phyloP scores from a whole-genome alignment of 2,888 invertebrate species.

The Trissonchulus latispiculum region DNA sequence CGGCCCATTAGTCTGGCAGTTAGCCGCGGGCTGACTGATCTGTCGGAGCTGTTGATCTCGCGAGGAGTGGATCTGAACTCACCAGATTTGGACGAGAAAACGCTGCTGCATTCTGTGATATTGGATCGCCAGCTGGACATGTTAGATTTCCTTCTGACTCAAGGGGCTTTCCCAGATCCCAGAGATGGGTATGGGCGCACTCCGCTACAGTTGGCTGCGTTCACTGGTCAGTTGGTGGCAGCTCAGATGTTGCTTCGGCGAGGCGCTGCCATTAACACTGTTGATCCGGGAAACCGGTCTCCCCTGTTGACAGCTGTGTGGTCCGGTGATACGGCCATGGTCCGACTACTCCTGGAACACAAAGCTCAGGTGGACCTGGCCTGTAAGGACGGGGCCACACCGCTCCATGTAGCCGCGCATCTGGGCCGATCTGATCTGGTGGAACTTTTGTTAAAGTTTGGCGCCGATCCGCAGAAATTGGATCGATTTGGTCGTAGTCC shows the following conservation, averaged over 20 bases:
- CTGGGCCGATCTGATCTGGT: not conserved
- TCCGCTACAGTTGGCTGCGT: constrained; percentile 81
- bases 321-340: constrained; percentile 59
- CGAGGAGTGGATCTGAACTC: constrained; percentile 77
- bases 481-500: not conserved
- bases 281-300: constrained; percentile 34
- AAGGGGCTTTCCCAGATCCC: constrained; percentile 61
- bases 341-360: constrained; percentile 26
- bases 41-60: constrained; percentile 59
- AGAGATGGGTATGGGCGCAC: constrained; percentile 84
- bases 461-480: not conserved
- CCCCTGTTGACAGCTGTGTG: constrained; percentile 32
- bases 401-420: not conserved
- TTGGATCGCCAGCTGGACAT: constrained; percentile 57
- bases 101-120: constrained; percentile 79
- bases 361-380: constrained; percentile 27
- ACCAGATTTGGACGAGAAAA: constrained; percentile 79
- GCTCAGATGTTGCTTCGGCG: constrained; percentile 57
- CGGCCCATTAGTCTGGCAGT: constrained; percentile 58
- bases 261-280: constrained; percentile 33
- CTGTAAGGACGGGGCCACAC: too few species aligned
- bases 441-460: not conserved
- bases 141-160: constrained; percentile 52
- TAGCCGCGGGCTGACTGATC: constrained; percentile 65
- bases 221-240: constrained; percentile 83